Base-by-base conservation (phyloP, 30 jellyfish, hydroid and myxozoan genomes). In the Mastigias papua region DNA sequence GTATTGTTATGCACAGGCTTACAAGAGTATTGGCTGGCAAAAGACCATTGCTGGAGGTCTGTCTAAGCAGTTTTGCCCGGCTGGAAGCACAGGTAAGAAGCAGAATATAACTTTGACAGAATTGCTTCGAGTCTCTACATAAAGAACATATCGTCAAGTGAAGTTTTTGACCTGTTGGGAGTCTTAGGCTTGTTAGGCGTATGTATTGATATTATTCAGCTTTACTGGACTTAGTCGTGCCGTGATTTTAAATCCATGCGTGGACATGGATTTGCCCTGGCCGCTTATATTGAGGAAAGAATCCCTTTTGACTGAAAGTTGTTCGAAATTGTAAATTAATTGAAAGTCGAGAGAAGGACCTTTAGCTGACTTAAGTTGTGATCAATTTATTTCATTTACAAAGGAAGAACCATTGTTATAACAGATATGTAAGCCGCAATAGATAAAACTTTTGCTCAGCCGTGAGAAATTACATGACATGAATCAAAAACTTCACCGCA, bases 1-100 rank as follows among this genome's bases (percentile, higher is more conserved):
- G 37, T 61, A 64, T 25, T 79, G 90, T 72, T 23, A 32, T 11
- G 69, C 37, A 32, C 77, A 73, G 3, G 42, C 69, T 31, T 66
- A 57, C 67, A 85, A 73, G 83, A 85, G 66, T 30, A 72, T 85
- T 20, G 74, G 33, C 22, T 85, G 94, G 94, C 78, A 42, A 65
- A 85, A 73, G 37, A 85, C 94, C 51, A 17, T 25, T 0, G 66
- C 88, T 29, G 94, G 87, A 69, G 69, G 75, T 32, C 48, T 37
- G 5, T 60, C 94, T 13, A 61, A 48, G 48, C 81, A 73, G 58
- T 79, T 57, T 30, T 85, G 94, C 76, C 94, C 94, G 0, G 33
- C 94, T 28, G 94, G 94, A 37, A 73, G 80, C 62, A 49, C 94
- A 85, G 94, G 94, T 85, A 34, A n/a, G 75, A 48, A n/a, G n/a